phyloP scores from a whole-genome alignment of 2,113 vertebrate genomes.

The Oryzias woworae region DNA sequence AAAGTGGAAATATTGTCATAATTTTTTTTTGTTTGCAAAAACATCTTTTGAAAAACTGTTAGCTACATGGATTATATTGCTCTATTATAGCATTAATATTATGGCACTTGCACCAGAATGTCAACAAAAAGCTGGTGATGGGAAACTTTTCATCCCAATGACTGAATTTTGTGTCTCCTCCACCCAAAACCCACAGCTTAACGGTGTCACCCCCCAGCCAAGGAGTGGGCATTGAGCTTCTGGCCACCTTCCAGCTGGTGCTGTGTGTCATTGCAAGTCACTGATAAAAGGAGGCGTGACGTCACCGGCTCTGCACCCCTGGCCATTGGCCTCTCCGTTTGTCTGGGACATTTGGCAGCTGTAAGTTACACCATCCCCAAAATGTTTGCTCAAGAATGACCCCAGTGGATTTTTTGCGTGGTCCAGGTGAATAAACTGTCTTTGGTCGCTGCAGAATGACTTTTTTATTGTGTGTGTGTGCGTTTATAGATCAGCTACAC shows the following conservation, averaged over 20 bases:
- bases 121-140: conserved; percentile 8
- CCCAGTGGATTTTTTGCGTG: not conserved
- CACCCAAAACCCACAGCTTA: conserved; percentile 59
- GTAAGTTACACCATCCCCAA: conserved; percentile 74
- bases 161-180: conserved; percentile 35
- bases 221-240: conserved; percentile 91
- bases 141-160: conserved; percentile 33
- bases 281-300: conserved; percentile 89
- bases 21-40: too few species aligned
- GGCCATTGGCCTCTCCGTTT: conserved; percentile 93
- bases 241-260: conserved; percentile 94
- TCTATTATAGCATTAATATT: too few species aligned
- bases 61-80: too few species aligned
- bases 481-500: conserved; percentile 91
- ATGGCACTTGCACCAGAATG: too few species aligned
- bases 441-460: not conserved
- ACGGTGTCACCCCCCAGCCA: conserved; percentile 81
- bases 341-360: conserved; percentile 91
- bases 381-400: conserved; percentile 6
- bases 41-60: too few species aligned
- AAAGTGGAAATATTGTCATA: too few species aligned
- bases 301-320: conserved; percentile 88
- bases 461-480: conserved; percentile 22
- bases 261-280: conserved; percentile 94
- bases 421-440: conserved; percentile 16